phyloP scores from a whole-genome alignment of 2,888 invertebrate species.

The Philereme transversata region DNA sequence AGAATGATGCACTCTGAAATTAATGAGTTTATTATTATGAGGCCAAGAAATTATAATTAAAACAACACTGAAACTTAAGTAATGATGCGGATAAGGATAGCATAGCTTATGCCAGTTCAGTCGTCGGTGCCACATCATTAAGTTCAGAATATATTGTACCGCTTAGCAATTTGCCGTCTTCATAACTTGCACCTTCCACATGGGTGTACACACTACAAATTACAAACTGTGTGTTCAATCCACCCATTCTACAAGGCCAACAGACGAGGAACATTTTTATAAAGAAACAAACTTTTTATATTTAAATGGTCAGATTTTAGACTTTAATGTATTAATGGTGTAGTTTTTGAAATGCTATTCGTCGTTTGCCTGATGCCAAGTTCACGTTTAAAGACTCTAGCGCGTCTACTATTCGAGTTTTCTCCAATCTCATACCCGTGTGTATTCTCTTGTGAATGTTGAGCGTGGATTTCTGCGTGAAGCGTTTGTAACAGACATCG shows the following conservation, averaged over 20 bases:
- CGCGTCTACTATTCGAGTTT: constrained; percentile 11
- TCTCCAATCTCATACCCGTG: constrained; percentile 70
- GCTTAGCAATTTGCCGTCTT: constrained; percentile 81
- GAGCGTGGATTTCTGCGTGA: constrained; percentile 84
- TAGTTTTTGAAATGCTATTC: constrained; percentile 40
- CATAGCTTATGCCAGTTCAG: constrained; percentile 45
- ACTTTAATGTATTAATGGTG: background rate
- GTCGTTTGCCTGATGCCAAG: constrained; percentile 31
- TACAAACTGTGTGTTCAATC: constrained; percentile 17
- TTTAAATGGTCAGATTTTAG: background rate
- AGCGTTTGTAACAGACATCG: constrained; percentile 84
- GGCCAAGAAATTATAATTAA: constrained; percentile 67
- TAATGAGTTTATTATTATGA: constrained; percentile 57
- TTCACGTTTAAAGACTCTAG: constrained; percentile 1
- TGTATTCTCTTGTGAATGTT: constrained; percentile 85
- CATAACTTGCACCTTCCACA: constrained; percentile 51
- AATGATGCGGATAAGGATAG: constrained; percentile 69
- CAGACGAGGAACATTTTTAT: constrained; percentile 44
- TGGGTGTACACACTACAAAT: constrained; percentile 24
- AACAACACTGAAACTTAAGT: constrained; percentile 63
- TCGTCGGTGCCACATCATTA: constrained; percentile 82
- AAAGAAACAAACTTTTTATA: background rate
- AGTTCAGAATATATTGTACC: constrained; percentile 57
- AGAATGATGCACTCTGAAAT: constrained; percentile 74
- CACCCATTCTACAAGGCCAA: constrained; percentile 29